These are phyloP conservation scores for Donacobius atricapilla DNA, from an alignment of 2,113 vertebrate genomes.

Conservation along the genomic window DNA sequence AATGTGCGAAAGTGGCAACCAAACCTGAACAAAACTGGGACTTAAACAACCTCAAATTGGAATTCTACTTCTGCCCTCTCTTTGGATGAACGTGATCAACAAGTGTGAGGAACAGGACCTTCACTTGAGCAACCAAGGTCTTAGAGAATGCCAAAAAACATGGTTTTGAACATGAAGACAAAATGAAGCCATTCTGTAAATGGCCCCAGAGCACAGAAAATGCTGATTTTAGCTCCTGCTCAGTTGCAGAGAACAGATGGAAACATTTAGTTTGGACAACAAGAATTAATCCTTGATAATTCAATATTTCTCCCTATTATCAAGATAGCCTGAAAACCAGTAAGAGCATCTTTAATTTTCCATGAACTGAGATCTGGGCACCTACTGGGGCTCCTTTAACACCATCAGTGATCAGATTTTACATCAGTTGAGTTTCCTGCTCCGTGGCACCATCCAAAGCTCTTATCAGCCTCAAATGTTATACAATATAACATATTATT, in stretches of 20 bases:
- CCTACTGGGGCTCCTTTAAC: neutral
- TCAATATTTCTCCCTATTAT: neutral
- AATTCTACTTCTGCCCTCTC: neutral
- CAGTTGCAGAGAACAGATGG: neutral
- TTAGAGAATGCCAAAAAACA: neutral
- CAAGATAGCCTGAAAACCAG: neutral
- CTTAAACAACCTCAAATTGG: neutral
- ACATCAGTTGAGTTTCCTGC: neutral
- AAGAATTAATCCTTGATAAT: neutral
- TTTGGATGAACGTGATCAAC: neutral
- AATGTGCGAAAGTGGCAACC: neutral
- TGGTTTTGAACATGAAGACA: accelerated
- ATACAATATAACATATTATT: neutral
- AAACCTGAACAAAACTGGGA: neutral
- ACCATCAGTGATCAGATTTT: neutral
- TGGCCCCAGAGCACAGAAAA: neutral
- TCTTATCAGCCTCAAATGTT: neutral
- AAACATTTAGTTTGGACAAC: neutral
- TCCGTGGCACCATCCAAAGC: neutral
- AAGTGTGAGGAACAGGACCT: neutral
- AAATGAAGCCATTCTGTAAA: neutral
- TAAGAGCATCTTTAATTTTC: neutral
- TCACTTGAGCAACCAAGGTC: neutral
- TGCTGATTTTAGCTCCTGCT: neutral
- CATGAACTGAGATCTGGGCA: neutral